phyloP scores from a whole-genome alignment of 2,797 vertebrate species.

The Chiloscyllium punctatum region DNA sequence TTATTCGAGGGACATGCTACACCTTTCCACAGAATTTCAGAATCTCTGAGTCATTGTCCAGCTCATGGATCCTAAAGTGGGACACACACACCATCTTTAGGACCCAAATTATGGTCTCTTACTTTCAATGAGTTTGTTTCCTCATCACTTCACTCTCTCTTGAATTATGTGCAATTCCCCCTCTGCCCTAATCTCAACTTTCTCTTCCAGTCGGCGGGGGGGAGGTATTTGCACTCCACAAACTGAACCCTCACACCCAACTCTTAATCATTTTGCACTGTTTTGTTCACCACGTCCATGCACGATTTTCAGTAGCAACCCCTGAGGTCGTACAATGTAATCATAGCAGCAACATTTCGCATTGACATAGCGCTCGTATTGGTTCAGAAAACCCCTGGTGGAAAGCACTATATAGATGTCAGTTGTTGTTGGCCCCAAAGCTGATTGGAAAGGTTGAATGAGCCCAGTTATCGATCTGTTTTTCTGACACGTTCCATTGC shows the following conservation, averaged over 20 bases:
- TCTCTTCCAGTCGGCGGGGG: neutral
- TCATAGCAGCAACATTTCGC: neutral
- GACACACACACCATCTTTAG: neutral
- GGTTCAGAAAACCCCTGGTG: neutral
- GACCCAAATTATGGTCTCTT: neutral
- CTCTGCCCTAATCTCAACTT: too few species aligned
- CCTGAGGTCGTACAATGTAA: too few species aligned
- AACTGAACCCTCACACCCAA: neutral
- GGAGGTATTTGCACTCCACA: too few species aligned
- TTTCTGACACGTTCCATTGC: slow-evolving; percentile 26
- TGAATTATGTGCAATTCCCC: neutral
- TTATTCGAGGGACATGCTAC: neutral
- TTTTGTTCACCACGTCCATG: neutral
- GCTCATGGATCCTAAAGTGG: neutral
- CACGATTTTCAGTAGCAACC: neutral
- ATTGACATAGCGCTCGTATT: neutral
- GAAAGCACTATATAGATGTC: neutral
- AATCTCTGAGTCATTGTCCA: neutral
- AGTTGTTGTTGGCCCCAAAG: neutral
- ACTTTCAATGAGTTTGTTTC: neutral
- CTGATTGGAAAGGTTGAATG: neutral
- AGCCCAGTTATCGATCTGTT: slow-evolving; percentile 5
- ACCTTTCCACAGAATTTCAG: neutral
- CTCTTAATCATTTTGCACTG: neutral
- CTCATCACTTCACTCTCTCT: neutral